phyloP scores from a whole-genome alignment of 2,888 invertebrate genomes.

The Ormia ochracea region DNA sequence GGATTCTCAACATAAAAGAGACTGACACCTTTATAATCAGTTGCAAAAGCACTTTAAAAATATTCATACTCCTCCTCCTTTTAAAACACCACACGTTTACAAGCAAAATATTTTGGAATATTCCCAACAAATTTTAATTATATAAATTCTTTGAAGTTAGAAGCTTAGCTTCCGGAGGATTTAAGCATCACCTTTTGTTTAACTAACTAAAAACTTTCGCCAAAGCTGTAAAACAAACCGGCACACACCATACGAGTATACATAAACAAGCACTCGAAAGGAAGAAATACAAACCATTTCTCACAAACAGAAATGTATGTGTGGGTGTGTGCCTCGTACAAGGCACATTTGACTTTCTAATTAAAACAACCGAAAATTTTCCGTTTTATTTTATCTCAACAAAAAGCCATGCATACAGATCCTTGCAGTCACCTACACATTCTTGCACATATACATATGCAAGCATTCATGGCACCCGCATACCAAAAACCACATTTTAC shows the following conservation, averaged over 20 bases:
- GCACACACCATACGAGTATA: not conserved
- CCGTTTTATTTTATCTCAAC: conserved; percentile 40
- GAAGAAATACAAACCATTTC: not conserved
- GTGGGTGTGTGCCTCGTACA: conserved; percentile 53
- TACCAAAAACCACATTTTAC: conserved; percentile 25
- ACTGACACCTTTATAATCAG: conserved; percentile 41
- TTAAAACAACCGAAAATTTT: conserved; percentile 68
- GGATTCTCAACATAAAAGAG: conserved; percentile 11
- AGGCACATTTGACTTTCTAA: conserved; percentile 67
- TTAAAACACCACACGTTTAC: not conserved
- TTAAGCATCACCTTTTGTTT: conserved; percentile 48
- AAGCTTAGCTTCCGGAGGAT: conserved; percentile 58
- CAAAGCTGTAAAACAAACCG: not conserved
- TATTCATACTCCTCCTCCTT: not conserved
- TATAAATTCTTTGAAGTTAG: conserved; percentile 52
- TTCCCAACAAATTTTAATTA: conserved; percentile 54
- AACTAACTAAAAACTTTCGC: conserved; percentile 37
- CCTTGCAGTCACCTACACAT: not conserved
- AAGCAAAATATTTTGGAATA: not conserved
- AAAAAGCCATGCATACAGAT: conserved; percentile 57
- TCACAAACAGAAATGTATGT: conserved; percentile 1
- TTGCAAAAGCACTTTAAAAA: conserved; percentile 13
- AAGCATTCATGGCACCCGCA: not conserved
- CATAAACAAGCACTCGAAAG: not conserved
- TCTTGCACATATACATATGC: conserved; percentile 20